Evolutionary conservation across 2,888 invertebrate genomes (phyloP).

Genomic region (Blomia tropicalis): DNA sequence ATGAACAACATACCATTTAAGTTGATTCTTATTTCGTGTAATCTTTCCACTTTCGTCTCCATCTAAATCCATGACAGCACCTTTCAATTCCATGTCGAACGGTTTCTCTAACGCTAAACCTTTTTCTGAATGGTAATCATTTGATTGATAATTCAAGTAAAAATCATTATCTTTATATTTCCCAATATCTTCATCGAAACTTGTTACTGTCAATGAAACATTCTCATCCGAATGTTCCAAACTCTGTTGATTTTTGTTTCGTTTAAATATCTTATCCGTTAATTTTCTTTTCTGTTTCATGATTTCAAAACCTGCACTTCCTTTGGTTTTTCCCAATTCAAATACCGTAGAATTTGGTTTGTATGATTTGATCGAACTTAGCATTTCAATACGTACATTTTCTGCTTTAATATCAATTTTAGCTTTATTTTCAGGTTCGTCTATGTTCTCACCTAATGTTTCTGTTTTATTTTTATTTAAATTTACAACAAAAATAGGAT

Average conservation of each 20-base stretch:
- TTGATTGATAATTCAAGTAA: constrained; percentile 68
- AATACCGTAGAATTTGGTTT: constrained; percentile 75
- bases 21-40: constrained; percentile 44
- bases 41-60: constrained; percentile 58
- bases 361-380: constrained; percentile 48
- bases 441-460: constrained; percentile 30
- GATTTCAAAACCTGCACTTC: constrained; percentile 54
- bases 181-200: constrained; percentile 25
- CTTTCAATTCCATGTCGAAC: constrained; percentile 62
- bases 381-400: constrained; percentile 8
- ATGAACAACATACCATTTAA: constrained; percentile 41
- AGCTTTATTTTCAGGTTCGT: neutral
- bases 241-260: constrained; percentile 2
- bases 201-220: neutral
- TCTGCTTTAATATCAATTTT: neutral
- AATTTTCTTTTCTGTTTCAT: constrained; percentile 74
- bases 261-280: constrained; percentile 42
- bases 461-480: neutral
- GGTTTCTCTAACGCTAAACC: constrained; percentile 53
- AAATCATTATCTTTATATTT: constrained; percentile 51
- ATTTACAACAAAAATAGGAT: constrained; percentile 44
- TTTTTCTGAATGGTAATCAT: constrained; percentile 65
- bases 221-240: constrained; percentile 10
- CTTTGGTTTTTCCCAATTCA: constrained; percentile 65
- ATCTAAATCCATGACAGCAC: constrained; percentile 62